Evolutionary conservation across 2,797 vertebrate genomes (phyloP), one percentile per base, ranked within the genome.

Genomic region (Denticeps clupeoides): DNA sequence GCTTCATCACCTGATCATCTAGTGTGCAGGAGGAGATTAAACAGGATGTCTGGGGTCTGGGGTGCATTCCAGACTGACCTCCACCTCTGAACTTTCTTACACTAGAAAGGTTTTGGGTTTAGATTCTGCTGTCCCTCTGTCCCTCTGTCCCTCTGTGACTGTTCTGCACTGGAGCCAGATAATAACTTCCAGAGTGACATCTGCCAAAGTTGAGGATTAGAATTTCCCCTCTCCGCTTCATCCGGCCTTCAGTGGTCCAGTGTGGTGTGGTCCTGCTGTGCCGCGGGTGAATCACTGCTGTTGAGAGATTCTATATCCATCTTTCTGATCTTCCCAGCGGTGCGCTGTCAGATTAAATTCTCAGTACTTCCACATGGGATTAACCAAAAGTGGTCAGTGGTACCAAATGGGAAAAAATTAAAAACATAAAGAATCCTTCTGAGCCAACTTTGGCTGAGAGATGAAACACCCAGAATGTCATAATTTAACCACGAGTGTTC

Each of bases 1-100:
- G 18, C 37, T 32, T 11, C 40, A 51, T 60, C 41, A 53, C 58
- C 47, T 62, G 63, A 63, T 58, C 43, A 59, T 50, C 51, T 54
- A 63, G 60, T 65, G 66, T 64, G 57, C 10, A 41, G 44, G 24
- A 4, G 10, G 5, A 54, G 43, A 59, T 45, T n/a, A 11, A 19
- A 25, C 46, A 42, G 51, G 45, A 60, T 62, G 60, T 60, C 45
- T 28, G 28, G 22, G 26, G 28, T 32, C 15, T 21, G 9, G 38
- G 31, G 38, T 60, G 47, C n/a, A 8, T 28, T 43, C 35, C 8
- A 11, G 10, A 28, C 28, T 33, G 41, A 55, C 55, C 51, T 48
- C 42, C 16, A 10, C 9, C 25, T 31, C 31, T 8, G 47, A 58
- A 57, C 45, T 58, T 48, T 58, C 28, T 41, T 47, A 40, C 3